phyloP scores from a whole-genome alignment of 2,888 invertebrate genomes.

The Drosophila histrio region DNA sequence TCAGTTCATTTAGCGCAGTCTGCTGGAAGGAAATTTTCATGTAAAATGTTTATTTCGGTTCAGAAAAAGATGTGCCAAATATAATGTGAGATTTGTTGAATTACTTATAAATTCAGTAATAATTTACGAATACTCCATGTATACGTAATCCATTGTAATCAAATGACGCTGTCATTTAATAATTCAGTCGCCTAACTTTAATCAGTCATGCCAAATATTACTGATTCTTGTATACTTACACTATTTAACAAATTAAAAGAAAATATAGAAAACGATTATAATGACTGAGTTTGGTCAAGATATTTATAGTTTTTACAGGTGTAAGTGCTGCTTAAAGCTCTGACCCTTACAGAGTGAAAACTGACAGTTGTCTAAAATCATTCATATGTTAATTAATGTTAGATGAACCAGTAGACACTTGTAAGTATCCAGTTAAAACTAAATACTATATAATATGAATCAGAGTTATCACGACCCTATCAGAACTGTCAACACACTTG shows the following conservation, averaged over 20 bases:
- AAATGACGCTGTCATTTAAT: background rate
- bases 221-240: background rate
- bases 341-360: too few relatives aligned
- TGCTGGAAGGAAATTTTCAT: too few relatives aligned
- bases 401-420: constrained; percentile 33
- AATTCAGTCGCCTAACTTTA: background rate
- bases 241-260: background rate
- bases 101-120: background rate
- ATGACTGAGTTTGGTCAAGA: too few relatives aligned
- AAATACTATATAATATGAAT: background rate
- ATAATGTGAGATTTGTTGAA: background rate
- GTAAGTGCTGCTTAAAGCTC: too few relatives aligned
- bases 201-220: background rate
- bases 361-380: background rate
- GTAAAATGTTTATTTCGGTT: background rate
- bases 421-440: constrained; percentile 16
- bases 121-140: constrained; percentile 9
- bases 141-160: background rate
- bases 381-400: constrained; percentile 1
- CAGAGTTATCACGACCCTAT: background rate
- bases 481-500: constrained; percentile 8
- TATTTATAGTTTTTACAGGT: too few relatives aligned
- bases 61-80: too few relatives aligned
- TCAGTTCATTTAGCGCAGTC: constrained; percentile 6
- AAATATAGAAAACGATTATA: background rate